phyloP scores from a whole-genome alignment of 2,113 vertebrate species.

The Chunga burmeisteri region DNA sequence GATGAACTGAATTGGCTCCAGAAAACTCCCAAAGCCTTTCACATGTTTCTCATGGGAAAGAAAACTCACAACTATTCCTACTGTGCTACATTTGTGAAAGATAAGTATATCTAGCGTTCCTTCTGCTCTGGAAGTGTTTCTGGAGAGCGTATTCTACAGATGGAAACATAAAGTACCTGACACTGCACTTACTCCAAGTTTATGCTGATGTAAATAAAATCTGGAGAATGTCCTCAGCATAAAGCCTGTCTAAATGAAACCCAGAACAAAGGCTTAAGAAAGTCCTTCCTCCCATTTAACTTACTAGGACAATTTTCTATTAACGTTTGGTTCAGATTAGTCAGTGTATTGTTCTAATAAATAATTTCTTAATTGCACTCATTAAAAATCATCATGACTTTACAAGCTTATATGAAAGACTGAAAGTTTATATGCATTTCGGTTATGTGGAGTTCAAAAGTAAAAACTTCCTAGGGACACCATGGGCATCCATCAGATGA shows the following conservation, averaged over 20 bases:
- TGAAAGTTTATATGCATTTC: background rate
- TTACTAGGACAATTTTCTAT: background rate
- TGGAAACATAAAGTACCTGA: background rate
- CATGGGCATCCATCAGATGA: background rate
- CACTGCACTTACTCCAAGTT: background rate
- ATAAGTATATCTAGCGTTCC: background rate
- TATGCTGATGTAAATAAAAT: background rate
- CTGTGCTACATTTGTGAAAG: background rate
- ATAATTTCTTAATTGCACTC: background rate
- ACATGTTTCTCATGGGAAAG: background rate
- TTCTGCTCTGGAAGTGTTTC: background rate
- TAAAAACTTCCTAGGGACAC: background rate
- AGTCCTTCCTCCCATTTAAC: background rate
- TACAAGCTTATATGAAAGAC: background rate
- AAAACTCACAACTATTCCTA: background rate
- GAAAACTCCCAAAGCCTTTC: background rate
- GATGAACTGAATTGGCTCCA: conserved; percentile 33
- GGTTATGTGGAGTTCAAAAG: background rate
- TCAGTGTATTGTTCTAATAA: background rate
- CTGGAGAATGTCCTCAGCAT: background rate
- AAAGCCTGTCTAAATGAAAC: background rate
- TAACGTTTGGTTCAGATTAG: background rate
- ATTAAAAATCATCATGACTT: background rate
- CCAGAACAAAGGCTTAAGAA: background rate
- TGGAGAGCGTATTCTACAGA: background rate